A percentile compares a stretch with the other conserved stretches of the same genome.
Evolutionary conservation across 2,888 invertebrate species (phyloP).

Genomic region (Sicus ferrugineus): DNA sequence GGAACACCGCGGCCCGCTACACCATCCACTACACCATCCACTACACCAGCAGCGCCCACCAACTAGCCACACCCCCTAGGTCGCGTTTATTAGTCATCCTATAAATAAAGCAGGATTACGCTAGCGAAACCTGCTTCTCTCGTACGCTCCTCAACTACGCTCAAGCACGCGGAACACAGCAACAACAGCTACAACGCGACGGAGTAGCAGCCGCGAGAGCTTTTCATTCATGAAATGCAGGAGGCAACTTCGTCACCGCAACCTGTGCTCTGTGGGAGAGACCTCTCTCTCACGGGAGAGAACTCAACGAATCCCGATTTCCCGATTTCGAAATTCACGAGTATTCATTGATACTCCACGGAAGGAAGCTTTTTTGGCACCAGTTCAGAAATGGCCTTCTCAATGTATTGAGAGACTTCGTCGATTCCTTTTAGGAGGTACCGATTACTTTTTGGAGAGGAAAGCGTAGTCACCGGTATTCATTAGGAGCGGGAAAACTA

Average conservation of each 20-base stretch:
- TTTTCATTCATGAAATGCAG: conserved; percentile 58
- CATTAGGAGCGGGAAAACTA: no score
- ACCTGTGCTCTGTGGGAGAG: not conserved
- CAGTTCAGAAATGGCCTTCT: no score
- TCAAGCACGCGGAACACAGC: no score
- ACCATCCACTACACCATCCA: not conserved
- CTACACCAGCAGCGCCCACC: not conserved
- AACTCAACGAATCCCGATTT: conserved; percentile 21
- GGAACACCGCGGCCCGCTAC: not conserved
- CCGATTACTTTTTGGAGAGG: no score
- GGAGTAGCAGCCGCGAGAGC: conserved; percentile 43
- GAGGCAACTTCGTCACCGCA: conserved; percentile 23
- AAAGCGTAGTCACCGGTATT: no score
- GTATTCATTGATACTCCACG: no score
- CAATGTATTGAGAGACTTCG: no score
- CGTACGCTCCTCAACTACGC: no score
- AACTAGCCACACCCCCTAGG: not conserved
- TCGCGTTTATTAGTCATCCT: conserved; percentile 55
- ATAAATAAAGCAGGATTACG: conserved; percentile 55
- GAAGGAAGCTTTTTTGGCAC: no score
- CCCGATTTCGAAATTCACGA: not conserved
- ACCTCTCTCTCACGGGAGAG: not conserved
- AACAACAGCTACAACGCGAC: conserved; percentile 26
- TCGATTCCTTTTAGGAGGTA: no score
- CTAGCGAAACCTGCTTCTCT: not conserved